These are phyloP conservation scores for Leptinotarsa rubiginosa DNA, from an alignment of 2,888 invertebrate species.

Conservation along the genomic window DNA sequence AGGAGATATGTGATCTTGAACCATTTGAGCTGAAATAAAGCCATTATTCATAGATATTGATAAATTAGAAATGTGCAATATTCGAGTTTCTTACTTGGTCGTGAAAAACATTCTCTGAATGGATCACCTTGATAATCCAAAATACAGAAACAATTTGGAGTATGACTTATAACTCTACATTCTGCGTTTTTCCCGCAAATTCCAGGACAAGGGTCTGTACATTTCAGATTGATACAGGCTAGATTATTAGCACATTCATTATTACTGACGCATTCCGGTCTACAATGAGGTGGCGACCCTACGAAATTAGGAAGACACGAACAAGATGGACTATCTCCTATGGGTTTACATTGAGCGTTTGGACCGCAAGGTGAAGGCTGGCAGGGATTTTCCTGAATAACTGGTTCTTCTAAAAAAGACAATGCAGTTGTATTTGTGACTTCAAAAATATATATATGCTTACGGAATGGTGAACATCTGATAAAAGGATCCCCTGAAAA, in stretches of 20 bases:
- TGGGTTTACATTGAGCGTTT: slow-evolving; percentile 77
- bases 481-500: slow-evolving; percentile 83
- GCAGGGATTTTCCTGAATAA: slow-evolving; percentile 74
- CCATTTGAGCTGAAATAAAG: slow-evolving; percentile 27
- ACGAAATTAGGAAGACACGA: slow-evolving; percentile 77
- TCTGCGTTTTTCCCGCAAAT: slow-evolving; percentile 80
- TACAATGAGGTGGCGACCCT: slow-evolving; percentile 81
- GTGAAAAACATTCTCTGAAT: slow-evolving; percentile 72
- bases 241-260: slow-evolving; percentile 77
- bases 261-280: slow-evolving; percentile 84
- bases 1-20: slow-evolving; percentile 26
- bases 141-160: slow-evolving; percentile 78
- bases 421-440: neutral
- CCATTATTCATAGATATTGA: slow-evolving; percentile 55
- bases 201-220: slow-evolving; percentile 79
- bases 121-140: slow-evolving; percentile 81
- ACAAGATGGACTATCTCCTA: slow-evolving; percentile 78
- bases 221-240: slow-evolving; percentile 83
- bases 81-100: slow-evolving; percentile 50
- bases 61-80: slow-evolving; percentile 61
- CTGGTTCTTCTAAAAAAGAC: slow-evolving; percentile 54
- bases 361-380: slow-evolving; percentile 85
- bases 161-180: slow-evolving; percentile 81
- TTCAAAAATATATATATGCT: slow-evolving; percentile 3
- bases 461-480: slow-evolving; percentile 70